Conservation (phyloP, 2,113 vertebrate genomes). For the Stercorarius parasiticus region DNA sequence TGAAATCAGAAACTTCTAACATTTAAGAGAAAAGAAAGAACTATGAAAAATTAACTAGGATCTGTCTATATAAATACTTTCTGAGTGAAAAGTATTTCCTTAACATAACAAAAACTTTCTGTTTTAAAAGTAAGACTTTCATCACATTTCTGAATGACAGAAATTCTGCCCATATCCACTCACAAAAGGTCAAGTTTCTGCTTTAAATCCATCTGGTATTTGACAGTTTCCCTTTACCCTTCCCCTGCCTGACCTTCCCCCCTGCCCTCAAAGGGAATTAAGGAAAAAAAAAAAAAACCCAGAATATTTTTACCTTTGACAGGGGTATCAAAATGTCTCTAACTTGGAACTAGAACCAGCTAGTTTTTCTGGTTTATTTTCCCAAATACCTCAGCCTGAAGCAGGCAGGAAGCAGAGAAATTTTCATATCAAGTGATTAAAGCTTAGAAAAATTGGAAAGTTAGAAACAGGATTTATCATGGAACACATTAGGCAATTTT, state of each 20-base stretch:
- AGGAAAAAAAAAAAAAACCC: neutral
- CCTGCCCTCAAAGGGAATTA: rapidly evolving
- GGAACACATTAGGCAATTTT: neutral
- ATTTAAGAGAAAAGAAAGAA: neutral
- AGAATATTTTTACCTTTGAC: neutral
- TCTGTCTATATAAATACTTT: neutral
- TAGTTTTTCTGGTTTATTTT: neutral
- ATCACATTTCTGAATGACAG: neutral
- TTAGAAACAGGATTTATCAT: neutral
- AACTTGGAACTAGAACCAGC: neutral
- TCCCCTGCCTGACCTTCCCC: rapidly evolving
- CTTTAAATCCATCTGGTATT: neutral
- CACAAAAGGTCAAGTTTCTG: neutral
- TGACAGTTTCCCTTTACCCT: neutral
- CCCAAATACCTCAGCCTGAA: neutral
- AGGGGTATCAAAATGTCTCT: neutral
- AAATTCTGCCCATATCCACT: neutral
- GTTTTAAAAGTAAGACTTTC: neutral
- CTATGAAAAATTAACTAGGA: neutral
- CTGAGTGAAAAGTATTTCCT: neutral
- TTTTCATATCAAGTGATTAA: neutral
- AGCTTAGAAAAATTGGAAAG: neutral
- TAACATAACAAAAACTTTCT: neutral
- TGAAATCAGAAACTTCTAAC: neutral
- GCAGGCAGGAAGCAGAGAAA: neutral